Evolutionary conservation across 2,113 vertebrate genomes (phyloP), one percentile per base, ranked within the genome.

Genomic region (Tachuris rubrigastra): DNA sequence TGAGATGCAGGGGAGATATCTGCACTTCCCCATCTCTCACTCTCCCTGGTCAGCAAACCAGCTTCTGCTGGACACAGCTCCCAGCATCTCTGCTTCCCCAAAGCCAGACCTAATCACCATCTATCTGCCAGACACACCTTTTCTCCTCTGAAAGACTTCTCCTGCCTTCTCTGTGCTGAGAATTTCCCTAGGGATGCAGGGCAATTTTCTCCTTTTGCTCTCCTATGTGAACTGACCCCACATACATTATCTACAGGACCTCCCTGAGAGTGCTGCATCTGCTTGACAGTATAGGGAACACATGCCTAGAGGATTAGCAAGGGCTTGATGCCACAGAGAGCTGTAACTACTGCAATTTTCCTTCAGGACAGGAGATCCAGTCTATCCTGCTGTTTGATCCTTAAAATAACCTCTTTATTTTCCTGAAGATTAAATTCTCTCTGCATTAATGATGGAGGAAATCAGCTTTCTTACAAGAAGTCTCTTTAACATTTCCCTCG

Each of bases 371-470:
- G 39, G 56, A 68, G 81, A 89, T 85, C 77, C 71, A 73, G 53
- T 46, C 67, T 83, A 46, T 55, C 87, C 85, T 90, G 87, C 89
- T 93, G 85, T 82, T 93, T 93, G 87, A 94, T 69, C 85, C 78
- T 91, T 85, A 93, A 87, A 94, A 76, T 50, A 90, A 67, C 21
- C 47, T 87, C 89, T 80, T 9, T 77, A 76, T 87, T 85, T 83
- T 35, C 52, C 81, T 83, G 65, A 91, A 94, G 89, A 73, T 93
- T 91, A 95, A 95, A 85, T 67, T 73, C 53, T 66, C 59, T 71
- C 50, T 28, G 4, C 27, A 8, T 87, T 96, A 91, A 88, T 39
- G 59, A 86, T 0, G 5, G 71, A 88, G 55, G 59, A 55, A 88
- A 95, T 90, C 87, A 42, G 42, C 75, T 94, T 80, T 76, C 76